Percentiles rank a stretch among this genome's conserved stretches.
Conservation (phyloP, 2,888 invertebrate genomes). For the Frankliniella intonsa region DNA sequence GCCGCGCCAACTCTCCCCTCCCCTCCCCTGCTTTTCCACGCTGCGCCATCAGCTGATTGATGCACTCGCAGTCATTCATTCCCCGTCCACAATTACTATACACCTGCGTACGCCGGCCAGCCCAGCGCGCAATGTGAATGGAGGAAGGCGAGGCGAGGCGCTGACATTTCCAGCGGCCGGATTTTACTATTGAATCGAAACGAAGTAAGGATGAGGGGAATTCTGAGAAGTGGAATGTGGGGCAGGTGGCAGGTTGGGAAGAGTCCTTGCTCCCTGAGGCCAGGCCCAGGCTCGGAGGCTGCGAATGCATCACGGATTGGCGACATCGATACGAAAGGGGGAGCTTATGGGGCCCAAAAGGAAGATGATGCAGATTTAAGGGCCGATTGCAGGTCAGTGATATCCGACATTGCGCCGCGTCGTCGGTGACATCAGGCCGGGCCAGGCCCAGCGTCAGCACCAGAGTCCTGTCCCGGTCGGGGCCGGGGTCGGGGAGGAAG, state of each 20-base stretch:
- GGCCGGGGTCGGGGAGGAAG: no score
- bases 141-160: no score
- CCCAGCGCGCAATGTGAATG: no score
- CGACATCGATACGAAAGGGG: background rate
- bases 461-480: no score
- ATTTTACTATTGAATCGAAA: no score
- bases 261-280: background rate
- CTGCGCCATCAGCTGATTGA: background rate
- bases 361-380: no score
- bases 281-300: background rate
- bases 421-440: background rate
- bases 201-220: background rate
- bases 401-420: background rate
- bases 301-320: background rate
- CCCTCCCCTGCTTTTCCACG: background rate
- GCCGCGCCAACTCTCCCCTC: background rate
- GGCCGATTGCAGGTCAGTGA: background rate
- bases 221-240: background rate
- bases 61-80: conserved; percentile 1
- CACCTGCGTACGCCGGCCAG: conserved; percentile 33
- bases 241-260: background rate
- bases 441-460: background rate
- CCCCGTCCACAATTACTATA: background rate
- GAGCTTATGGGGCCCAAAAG: background rate
- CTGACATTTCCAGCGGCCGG: no score